A percentile compares a stretch with the other conserved stretches of the same genome.
phyloP scores from a whole-genome alignment of 1,140 invertebrate genomes.

The Metopolophium dirhodum region DNA sequence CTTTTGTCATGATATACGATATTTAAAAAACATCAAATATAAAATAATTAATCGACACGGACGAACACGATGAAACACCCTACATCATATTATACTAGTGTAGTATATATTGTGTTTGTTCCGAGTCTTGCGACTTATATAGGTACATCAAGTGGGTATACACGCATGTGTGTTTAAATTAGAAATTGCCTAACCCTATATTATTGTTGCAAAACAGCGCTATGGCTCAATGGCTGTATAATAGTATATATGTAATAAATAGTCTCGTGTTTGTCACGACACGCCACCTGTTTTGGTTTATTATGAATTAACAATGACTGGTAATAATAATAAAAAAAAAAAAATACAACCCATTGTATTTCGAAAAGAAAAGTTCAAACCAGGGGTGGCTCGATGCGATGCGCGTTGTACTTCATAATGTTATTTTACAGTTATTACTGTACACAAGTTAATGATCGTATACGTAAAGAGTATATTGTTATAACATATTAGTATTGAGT shows the following conservation, averaged over 20 bases:
- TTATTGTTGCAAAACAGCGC: not conserved
- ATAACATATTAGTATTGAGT: too few relatives aligned
- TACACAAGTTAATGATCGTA: not conserved
- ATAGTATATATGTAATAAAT: not conserved
- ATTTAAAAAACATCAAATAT: not conserved
- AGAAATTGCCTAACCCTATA: not conserved
- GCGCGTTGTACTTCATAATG: not conserved
- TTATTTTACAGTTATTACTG: not conserved
- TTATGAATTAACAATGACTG: conserved; percentile 20
- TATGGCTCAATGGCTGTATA: not conserved
- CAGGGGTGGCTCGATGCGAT: not conserved
- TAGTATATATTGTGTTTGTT: not conserved
- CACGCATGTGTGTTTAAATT: not conserved
- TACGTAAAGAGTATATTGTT: not conserved
- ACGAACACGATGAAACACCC: not conserved
- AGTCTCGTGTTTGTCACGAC: conserved; percentile 29
- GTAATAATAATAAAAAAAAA: conserved; percentile 1
- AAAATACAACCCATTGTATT: not conserved
- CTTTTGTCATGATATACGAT: not conserved
- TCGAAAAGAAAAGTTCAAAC: not conserved
- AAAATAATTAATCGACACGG: not conserved
- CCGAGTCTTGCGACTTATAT: not conserved
- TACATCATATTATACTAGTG: not conserved
- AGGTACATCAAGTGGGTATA: not conserved
- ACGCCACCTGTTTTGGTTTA: conserved; percentile 36